Evolutionary conservation across 2,797 vertebrate species (phyloP).

Genomic region (Macropus fuliginosus): DNA sequence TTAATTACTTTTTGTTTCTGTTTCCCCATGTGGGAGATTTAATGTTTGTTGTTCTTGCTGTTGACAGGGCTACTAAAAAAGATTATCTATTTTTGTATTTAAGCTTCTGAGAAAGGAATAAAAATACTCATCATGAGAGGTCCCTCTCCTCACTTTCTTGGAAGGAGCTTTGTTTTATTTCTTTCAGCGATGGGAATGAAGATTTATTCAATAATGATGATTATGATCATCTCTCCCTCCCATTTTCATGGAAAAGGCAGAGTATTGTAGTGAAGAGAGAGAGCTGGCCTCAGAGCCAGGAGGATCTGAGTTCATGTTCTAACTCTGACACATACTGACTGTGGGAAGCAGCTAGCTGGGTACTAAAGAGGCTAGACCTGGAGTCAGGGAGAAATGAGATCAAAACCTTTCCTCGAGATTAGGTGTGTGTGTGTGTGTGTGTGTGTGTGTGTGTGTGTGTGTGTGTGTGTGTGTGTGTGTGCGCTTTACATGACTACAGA

Average conservation of each 20-base stretch:
- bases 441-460: neutral
- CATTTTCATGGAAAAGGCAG: neutral
- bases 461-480: neutral
- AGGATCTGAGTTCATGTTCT: neutral
- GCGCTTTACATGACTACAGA: neutral
- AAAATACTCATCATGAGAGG: slow-evolving; percentile 68
- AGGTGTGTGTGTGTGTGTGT: no score
- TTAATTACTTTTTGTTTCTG: slow-evolving; percentile 49
- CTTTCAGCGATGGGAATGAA: neutral
- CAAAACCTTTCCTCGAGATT: neutral
- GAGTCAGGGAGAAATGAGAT: neutral
- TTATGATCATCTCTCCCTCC: neutral
- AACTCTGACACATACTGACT: neutral
- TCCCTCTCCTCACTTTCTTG: neutral
- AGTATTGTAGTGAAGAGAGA: neutral
- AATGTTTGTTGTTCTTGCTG: slow-evolving; percentile 75
- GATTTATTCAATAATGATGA: neutral
- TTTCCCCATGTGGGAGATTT: slow-evolving; percentile 48
- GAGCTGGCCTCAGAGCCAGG: neutral
- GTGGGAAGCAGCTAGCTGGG: neutral
- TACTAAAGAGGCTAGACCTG: neutral
- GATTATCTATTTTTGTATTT: slow-evolving; percentile 76
- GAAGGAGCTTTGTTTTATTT: neutral
- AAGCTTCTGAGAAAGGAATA: slow-evolving; percentile 73
- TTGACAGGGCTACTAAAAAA: slow-evolving; percentile 79